phyloP scores from a whole-genome alignment of 2,797 vertebrate species.

The Cynodonichthys magdalenae region DNA sequence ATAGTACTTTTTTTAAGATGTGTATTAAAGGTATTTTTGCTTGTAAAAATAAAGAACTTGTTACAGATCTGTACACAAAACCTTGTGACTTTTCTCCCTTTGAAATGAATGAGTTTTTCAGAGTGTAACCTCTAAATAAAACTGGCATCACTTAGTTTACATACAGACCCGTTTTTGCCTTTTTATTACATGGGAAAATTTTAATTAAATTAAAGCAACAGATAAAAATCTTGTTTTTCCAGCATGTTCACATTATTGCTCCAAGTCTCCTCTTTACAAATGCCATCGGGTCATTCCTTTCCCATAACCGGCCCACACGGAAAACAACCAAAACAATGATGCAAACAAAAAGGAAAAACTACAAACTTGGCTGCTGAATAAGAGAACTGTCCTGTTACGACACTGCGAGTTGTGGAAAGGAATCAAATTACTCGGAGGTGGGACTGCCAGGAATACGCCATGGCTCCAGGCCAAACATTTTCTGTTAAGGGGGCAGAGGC shows the following conservation, averaged over 20 bases:
- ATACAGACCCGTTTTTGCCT: constrained; percentile 31
- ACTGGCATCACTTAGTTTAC: constrained; percentile 75
- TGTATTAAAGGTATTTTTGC: constrained; percentile 77
- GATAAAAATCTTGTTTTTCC: background rate
- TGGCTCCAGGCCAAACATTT: constrained; percentile 67
- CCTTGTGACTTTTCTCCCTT: constrained; percentile 61
- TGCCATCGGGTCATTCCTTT: constrained; percentile 31
- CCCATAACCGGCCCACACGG: constrained; percentile 8
- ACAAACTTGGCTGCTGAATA: constrained; percentile 9
- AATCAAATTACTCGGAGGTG: constrained; percentile 65
- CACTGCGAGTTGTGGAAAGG: constrained; percentile 27
- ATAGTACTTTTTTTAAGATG: constrained; percentile 73
- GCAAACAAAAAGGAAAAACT: constrained; percentile 31
- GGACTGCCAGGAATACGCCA: constrained; percentile 61
- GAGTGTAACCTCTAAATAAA: constrained; percentile 77
- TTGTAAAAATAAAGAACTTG: constrained; percentile 63
- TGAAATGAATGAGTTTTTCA: constrained; percentile 63
- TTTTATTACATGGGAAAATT: background rate
- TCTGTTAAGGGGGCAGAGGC: constrained; percentile 41
- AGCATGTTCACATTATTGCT: background rate
- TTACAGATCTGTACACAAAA: constrained; percentile 68
- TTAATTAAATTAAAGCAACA: background rate
- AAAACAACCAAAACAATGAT: constrained; percentile 32
- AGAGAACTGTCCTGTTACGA: constrained; percentile 5
- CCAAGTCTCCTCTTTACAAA: background rate